phyloP scores from a whole-genome alignment of 30 jellyfish, hydroid and myxozoan genomes.

The Hydra vulgaris region DNA sequence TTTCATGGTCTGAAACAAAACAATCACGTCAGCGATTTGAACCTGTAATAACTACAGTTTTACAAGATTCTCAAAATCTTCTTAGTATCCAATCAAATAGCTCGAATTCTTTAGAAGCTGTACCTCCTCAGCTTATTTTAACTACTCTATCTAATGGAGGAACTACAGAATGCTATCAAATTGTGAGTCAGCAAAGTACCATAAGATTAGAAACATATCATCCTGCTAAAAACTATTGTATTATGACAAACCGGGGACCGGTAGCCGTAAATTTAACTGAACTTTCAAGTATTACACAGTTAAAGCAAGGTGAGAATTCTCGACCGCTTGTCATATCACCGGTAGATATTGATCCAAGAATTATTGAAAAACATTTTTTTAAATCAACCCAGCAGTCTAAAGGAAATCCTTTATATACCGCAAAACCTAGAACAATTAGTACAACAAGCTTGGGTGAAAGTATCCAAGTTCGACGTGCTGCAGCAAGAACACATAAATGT shows the following conservation, averaged over 20 bases:
- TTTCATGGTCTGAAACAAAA: neutral
- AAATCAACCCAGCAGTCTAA: constrained; percentile 18
- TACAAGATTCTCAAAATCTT: constrained; percentile 59
- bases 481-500: constrained; percentile 89
- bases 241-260: constrained; percentile 35
- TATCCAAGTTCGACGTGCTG: constrained; percentile 40
- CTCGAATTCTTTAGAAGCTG: constrained; percentile 66
- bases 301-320: constrained; percentile 17
- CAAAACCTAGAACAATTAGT: constrained; percentile 31
- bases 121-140: constrained; percentile 90
- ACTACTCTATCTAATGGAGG: constrained; percentile 50
- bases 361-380: constrained; percentile 19
- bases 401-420: constrained; percentile 10
- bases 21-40: constrained; percentile 9
- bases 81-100: constrained; percentile 49
- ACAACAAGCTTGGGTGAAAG: constrained; percentile 12
- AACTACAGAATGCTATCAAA: constrained; percentile 71
- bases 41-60: constrained; percentile 51
- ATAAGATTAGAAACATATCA: constrained; percentile 15
- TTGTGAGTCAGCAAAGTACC: constrained; percentile 27
- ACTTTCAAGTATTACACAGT: constrained; percentile 16
- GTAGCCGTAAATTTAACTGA: constrained; percentile 19
- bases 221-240: constrained; percentile 22
- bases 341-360: constrained; percentile 17
- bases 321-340: constrained; percentile 26